phyloP scores from a whole-genome alignment of 2,113 vertebrate species.

The Cygnus buccinator region DNA sequence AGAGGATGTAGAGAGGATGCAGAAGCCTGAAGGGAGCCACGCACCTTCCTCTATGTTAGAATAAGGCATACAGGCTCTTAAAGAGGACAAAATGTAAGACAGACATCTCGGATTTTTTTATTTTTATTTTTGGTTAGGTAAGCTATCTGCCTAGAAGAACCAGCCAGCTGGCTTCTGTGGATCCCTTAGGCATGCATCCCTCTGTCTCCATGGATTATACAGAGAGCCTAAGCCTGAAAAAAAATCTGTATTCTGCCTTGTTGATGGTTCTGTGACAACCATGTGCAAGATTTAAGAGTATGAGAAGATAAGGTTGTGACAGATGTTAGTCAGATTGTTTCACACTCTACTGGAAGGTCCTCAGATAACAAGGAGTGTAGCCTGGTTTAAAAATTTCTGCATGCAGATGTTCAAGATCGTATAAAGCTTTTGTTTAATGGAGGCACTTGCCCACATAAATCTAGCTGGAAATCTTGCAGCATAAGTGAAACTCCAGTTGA shows the following conservation, averaged over 20 bases:
- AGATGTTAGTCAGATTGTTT: not conserved
- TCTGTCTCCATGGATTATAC: not conserved
- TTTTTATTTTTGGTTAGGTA: not conserved
- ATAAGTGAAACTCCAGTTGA: not conserved
- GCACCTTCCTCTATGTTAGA: not conserved
- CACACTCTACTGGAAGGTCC: not conserved
- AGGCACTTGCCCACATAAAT: not conserved
- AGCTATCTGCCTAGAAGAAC: not conserved
- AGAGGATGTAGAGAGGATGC: not conserved
- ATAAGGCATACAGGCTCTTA: not conserved
- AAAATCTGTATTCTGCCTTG: accelerated
- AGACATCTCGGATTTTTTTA: not conserved
- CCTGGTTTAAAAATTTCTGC: not conserved
- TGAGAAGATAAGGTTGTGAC: not conserved
- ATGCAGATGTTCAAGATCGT: not conserved
- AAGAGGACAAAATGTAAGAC: not conserved
- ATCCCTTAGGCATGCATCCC: not conserved
- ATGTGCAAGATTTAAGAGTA: not conserved
- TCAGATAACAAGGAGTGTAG: not conserved
- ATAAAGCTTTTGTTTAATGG: not conserved
- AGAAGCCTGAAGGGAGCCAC: not conserved
- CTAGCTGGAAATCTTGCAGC: not conserved
- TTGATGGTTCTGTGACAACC: not conserved
- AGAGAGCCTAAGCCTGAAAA: not conserved
- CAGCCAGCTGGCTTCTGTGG: not conserved